Conservation (phyloP, 1,140 invertebrate genomes). For the Euwallacea similis region DNA sequence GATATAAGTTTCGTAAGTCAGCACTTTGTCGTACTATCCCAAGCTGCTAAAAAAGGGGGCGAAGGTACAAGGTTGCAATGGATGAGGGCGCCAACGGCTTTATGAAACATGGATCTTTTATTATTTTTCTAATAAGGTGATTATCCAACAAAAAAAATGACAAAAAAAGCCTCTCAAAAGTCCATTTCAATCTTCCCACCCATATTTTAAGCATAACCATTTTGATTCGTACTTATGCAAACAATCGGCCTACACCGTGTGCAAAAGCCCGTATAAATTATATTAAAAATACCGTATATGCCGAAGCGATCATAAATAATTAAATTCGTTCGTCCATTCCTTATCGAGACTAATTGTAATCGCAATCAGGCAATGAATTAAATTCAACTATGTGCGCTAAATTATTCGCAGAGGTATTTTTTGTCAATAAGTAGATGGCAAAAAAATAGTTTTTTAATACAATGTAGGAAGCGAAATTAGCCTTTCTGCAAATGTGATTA, state of each 20-base stretch:
- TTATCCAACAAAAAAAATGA: neutral
- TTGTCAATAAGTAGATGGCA: constrained; percentile 5
- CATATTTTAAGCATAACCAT: constrained; percentile 5
- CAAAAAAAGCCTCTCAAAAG: neutral
- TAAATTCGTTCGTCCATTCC: constrained; percentile 6
- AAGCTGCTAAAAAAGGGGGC: neutral
- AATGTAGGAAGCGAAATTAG: constrained; percentile 17
- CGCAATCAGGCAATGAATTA: constrained; percentile 5
- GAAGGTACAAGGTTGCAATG: neutral
- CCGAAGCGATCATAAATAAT: constrained; percentile 21
- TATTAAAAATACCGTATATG: constrained; percentile 24
- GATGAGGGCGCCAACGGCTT: neutral
- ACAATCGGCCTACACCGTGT: constrained; percentile 8
- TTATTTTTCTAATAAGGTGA: neutral
- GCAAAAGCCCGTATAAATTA: neutral
- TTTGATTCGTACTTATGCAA: constrained; percentile 17
- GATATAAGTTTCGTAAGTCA: neutral
- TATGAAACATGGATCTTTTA: neutral
- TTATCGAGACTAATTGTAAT: constrained; percentile 11
- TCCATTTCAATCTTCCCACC: neutral
- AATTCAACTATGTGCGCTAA: constrained; percentile 10
- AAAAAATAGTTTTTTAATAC: constrained; percentile 19
- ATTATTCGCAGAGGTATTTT: constrained; percentile 7
- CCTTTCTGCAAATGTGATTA: constrained; percentile 24
- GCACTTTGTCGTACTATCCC: neutral